Base-by-base conservation (phyloP, 30 jellyfish, hydroid and myxozoan species). In the Chrysaora quinquecirrha region DNA sequence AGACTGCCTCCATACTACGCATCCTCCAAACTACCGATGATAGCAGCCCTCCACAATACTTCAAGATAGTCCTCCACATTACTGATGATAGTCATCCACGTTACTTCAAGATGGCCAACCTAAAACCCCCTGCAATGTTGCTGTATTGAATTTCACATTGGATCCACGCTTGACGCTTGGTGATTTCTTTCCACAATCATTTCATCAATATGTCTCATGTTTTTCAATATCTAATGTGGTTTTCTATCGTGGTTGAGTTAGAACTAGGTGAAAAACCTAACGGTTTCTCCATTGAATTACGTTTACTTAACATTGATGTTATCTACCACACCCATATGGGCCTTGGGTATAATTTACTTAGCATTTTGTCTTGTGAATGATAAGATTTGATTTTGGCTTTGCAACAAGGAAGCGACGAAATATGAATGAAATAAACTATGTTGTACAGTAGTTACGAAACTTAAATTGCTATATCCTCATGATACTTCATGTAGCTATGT, bases 401-500 rank as follows among this genome's bases (percentile, higher is more conserved):
- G 84, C 67, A 25, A 12, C 27, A 73, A 73, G 49, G 67, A 27
- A 80, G 90, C 75, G 58, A 43, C 58, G n/a, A n/a, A n/a, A n/a
- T n/a, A n/a, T n/a, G n/a, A n/a, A n/a, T n/a, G n/a, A n/a, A n/a
- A n/a, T n/a, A n/a, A n/a, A n/a, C n/a, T n/a, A n/a, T n/a, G n/a
- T n/a, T n/a, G n/a, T n/a, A n/a, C n/a, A n/a, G n/a, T n/a, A n/a
- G n/a, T n/a, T n/a, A n/a, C n/a, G n/a, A n/a, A n/a, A n/a, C n/a
- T n/a, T n/a, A n/a, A n/a, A n/a, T n/a, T n/a, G n/a, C n/a, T n/a
- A n/a, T n/a, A n/a, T n/a, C n/a, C n/a, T n/a, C n/a, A n/a, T n/a
- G n/a, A n/a, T n/a, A n/a, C n/a, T n/a, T n/a, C n/a, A n/a, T n/a
- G n/a, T n/a, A n/a, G n/a, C n/a, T n/a, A n/a, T n/a, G n/a, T n/a